Evolutionary conservation across 1,140 invertebrate species (phyloP), one percentile per base, ranked within the genome.

Genomic region (Aphaenogaster ashmeadi): DNA sequence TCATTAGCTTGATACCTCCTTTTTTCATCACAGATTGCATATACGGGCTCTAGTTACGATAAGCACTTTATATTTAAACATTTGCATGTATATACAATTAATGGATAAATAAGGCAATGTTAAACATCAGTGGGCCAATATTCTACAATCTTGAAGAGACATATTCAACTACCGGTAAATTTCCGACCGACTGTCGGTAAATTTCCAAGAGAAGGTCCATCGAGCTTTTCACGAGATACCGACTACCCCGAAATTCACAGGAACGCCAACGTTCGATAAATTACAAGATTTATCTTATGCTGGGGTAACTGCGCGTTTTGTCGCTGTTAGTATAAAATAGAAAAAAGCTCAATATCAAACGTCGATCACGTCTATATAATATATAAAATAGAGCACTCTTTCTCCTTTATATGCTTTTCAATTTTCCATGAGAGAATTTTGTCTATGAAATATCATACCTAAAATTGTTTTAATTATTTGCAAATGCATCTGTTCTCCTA

Each of bases 111-210:
- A 62, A 84, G 13, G 11, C 7, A 18, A 5, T 11, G 60, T 9
- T 87, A 75, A 27, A 50, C n/a, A 75, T 86, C 87, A 75, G 71
- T 74, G 38, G 38, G 36, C 13, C 15, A 89, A 74, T 27, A 1
- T 84, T 60, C 8, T n/a, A 41, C 50, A 8, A 18, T 67, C 50
- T 52, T 33, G 9, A 21, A 62, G 2, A 64, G 13, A 15, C 1
- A 36, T 52, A 47, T 50, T 69, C 13, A 66, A 69, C 66, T 18
- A 69, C 21, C 21, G 66, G 41, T 69, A 69, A 50, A n/a, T 27
- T 69, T 69, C 13, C 41, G 44, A 33, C 71, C 89, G 0, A 8
- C 72, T 56, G 89, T 90, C 89, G 89, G 89, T 90, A 90, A 90
- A 13, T 36, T 47, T 74, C 58, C 58, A 52, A 38, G 38, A 66